Percentiles rank a stretch among this genome's conserved stretches.
phyloP scores from a whole-genome alignment of 1,140 invertebrate species.

The Formica selysi region DNA sequence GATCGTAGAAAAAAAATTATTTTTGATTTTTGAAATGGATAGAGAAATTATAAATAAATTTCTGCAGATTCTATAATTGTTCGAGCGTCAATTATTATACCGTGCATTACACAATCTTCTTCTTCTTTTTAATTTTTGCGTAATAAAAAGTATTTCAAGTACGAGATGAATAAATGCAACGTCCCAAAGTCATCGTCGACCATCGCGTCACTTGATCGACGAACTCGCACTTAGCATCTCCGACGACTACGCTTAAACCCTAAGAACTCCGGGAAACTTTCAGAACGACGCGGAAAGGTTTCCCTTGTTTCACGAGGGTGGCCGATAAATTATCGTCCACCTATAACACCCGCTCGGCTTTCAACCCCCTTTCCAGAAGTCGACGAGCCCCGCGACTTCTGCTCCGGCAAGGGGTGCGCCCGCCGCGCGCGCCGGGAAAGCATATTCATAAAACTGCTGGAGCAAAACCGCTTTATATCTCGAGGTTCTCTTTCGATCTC shows the following conservation, averaged over 20 bases:
- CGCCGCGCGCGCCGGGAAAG: slow-evolving; percentile 73
- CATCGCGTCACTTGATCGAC: slow-evolving; percentile 5
- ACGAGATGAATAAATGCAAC: slow-evolving; percentile 3
- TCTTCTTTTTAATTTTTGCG: not conserved
- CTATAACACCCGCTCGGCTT: slow-evolving; percentile 78
- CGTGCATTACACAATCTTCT: not conserved
- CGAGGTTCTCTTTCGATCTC: slow-evolving; percentile 62
- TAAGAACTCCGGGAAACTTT: slow-evolving; percentile 21
- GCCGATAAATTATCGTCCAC: slow-evolving; percentile 79
- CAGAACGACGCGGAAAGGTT: slow-evolving; percentile 74
- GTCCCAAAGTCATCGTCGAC: not conserved
- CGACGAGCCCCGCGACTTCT: slow-evolving; percentile 72
- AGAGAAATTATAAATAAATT: not conserved
- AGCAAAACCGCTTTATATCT: slow-evolving; percentile 85
- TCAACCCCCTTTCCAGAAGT: slow-evolving; percentile 69
- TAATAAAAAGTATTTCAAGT: not conserved
- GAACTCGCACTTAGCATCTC: not conserved
- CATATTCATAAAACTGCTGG: slow-evolving; percentile 85
- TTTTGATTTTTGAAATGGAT: not conserved
- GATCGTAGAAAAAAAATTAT: not conserved
- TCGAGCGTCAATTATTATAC: not conserved
- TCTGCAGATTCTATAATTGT: not conserved
- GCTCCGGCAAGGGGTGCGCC: slow-evolving; percentile 63
- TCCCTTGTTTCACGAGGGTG: slow-evolving; percentile 80
- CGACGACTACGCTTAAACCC: slow-evolving; percentile 28